Base-by-base conservation (phyloP, 2,888 invertebrate genomes). In the Eueremaeus valkanovi region DNA sequence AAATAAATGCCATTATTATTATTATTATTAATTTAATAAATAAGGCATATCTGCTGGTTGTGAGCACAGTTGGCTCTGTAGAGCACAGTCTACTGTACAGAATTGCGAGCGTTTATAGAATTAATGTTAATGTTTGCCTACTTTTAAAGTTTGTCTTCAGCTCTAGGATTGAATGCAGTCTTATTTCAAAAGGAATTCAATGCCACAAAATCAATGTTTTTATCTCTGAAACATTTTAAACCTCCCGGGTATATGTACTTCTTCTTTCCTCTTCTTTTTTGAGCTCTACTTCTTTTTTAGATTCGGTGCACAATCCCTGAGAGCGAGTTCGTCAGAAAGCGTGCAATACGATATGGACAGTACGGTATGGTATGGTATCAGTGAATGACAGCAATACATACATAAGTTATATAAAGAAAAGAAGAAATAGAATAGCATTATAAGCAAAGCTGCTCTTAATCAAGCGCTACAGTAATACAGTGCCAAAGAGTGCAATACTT, bases 201-300 rank as follows among this genome's bases (percentile, higher is more conserved):
- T 33, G 33, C 70, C 70, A 36, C 70, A 70, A 70, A 70, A 70
- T 70, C 70, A 45, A 70, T 70, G 70, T 70, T 45, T 70, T 70
- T 70, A 70, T 70, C 45, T 70, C 40, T 40, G 21, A 70, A 70
- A 70, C 70, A 70, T 70, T 70, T 70, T 40, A 70, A 66, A 40
- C 70, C 70, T 70, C 70, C 27, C 42, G 70, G 70, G 70, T 70
- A 70, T 70, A 70, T 42, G 70, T 45, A 70, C 45, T 70, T 70
- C 70, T 42, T 45, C 36, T 70, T 68, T n/a, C n/a, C n/a, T n/a
- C n/a, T n/a, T n/a, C n/a, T n/a, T n/a, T n/a, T n/a, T 68, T 18
- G 21, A 70, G 42, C 45, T 45, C 45, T 45, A 70, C 27, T 21
- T 42, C 70, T 70, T 70, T 70, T 70, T 70, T 27, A n/a, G n/a